Evolutionary conservation across 2,113 vertebrate genomes (phyloP).

Genomic region (Aegithalos caudatus): DNA sequence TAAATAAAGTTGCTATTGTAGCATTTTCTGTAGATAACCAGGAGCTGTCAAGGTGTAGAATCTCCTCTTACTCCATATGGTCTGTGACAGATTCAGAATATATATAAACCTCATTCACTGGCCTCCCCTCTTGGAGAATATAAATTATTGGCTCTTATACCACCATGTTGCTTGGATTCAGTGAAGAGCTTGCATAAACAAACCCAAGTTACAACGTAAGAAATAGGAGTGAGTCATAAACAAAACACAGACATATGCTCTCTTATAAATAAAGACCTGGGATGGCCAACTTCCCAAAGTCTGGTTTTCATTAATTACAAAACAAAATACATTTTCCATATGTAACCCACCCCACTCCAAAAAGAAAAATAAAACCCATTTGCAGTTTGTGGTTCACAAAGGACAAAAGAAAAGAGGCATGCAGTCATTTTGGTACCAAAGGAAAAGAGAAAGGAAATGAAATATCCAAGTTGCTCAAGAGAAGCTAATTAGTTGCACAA

Average conservation of each 20-base stretch:
- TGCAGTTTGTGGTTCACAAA: conserved; percentile 51
- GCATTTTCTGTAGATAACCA: conserved; percentile 36
- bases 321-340: conserved; percentile 76
- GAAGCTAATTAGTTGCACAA: conserved; percentile 10
- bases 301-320: conserved; percentile 78
- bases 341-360: conserved; percentile 55
- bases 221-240: conserved; percentile 76
- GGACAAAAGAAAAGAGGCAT: conserved; percentile 66
- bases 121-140: conserved; percentile 37
- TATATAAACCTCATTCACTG: conserved; percentile 55
- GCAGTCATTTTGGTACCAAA: conserved; percentile 30
- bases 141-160: conserved; percentile 67
- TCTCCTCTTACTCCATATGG: conserved; percentile 14
- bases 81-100: conserved; percentile 53
- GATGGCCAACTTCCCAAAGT: conserved; percentile 68
- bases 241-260: conserved; percentile 77
- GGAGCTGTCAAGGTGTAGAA: conserved; percentile 26
- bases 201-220: conserved; percentile 70
- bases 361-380: conserved; percentile 55
- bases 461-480: conserved; percentile 2
- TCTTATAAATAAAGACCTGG: conserved; percentile 75
- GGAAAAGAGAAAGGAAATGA: conserved; percentile 49
- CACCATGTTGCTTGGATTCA: conserved; percentile 66
- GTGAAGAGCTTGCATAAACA: conserved; percentile 72
- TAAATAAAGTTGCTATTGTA: conserved; percentile 21